Conservation (phyloP, 2,113 vertebrate species). For the Cygnus buccinator region DNA sequence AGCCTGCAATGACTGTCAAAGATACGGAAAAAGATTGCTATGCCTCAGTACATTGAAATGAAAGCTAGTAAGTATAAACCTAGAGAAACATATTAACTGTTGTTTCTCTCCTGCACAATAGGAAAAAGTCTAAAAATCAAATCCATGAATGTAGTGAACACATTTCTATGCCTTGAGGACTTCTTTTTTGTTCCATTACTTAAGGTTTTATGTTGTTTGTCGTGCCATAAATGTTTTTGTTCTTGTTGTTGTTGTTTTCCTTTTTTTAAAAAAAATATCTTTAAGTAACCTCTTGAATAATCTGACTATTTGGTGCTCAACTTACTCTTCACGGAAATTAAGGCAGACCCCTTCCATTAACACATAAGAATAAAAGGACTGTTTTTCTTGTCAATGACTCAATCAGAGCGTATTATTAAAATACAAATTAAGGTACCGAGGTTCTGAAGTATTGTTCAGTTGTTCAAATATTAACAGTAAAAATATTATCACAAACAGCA, state of each 20-base stretch:
- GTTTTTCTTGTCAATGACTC: neutral
- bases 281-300: neutral
- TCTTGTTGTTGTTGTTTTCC: too few relatives aligned
- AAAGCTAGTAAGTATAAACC: neutral
- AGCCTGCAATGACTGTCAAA: neutral
- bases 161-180: neutral
- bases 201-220: neutral
- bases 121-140: neutral
- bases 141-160: neutral
- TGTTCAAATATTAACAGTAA: neutral
- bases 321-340: neutral
- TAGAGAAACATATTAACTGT: neutral
- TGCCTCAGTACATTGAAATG: neutral
- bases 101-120: neutral
- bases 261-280: neutral
- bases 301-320: neutral
- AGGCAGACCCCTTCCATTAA: rapidly evolving
- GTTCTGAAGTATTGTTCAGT: neutral
- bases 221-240: neutral
- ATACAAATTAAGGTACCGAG: neutral
- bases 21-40: neutral
- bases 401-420: neutral
- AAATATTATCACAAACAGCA: neutral
- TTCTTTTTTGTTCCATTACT: neutral
- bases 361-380: neutral